Evolutionary conservation across 2,888 invertebrate species (phyloP).

Genomic region (Leptopilina drosophilae): DNA sequence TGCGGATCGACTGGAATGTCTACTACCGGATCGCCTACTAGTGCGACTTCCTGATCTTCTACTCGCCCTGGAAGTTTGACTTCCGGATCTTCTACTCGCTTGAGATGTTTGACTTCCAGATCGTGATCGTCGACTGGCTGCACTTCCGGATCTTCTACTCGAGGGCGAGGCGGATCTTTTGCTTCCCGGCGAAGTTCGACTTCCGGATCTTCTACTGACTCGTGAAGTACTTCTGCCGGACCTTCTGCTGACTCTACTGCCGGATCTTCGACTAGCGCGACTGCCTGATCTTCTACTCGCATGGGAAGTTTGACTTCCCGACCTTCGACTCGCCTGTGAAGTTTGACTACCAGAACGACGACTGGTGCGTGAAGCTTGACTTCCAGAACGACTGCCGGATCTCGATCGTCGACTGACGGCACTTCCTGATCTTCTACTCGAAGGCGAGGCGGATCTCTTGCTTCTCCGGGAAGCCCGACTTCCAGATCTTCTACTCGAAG

Average conservation of each 20-base stretch:
- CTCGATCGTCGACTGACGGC: constrained; percentile 61
- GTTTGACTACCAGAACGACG: constrained; percentile 60
- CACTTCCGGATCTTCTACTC: constrained; percentile 48
- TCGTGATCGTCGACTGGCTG: constrained; percentile 53
- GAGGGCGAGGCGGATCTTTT: constrained; percentile 48
- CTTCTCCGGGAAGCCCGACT: constrained; percentile 66
- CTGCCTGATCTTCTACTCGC: constrained; percentile 57
- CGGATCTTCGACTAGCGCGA: constrained; percentile 57
- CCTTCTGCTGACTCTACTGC: constrained; percentile 65
- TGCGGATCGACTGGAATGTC: constrained; percentile 48
- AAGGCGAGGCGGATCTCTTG: constrained; percentile 58
- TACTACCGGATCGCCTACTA: constrained; percentile 44
- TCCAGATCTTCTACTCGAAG: constrained; percentile 68
- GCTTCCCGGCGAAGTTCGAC: constrained; percentile 52
- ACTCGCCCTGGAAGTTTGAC: constrained; percentile 40
- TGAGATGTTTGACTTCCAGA: constrained; percentile 55
- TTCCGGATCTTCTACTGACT: constrained; percentile 68
- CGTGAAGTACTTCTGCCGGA: constrained; percentile 65
- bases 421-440: constrained; percentile 71
- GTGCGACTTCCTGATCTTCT: constrained; percentile 53
- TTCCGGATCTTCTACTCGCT: constrained; percentile 57
- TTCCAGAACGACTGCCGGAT: constrained; percentile 75
- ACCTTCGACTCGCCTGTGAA: constrained; percentile 66
- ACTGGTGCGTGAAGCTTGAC: constrained; percentile 71
- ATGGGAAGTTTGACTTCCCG: constrained; percentile 63